These are phyloP conservation scores for Drosophila cardini DNA, from an alignment of 1,140 invertebrate genomes.

Conservation along the genomic window DNA sequence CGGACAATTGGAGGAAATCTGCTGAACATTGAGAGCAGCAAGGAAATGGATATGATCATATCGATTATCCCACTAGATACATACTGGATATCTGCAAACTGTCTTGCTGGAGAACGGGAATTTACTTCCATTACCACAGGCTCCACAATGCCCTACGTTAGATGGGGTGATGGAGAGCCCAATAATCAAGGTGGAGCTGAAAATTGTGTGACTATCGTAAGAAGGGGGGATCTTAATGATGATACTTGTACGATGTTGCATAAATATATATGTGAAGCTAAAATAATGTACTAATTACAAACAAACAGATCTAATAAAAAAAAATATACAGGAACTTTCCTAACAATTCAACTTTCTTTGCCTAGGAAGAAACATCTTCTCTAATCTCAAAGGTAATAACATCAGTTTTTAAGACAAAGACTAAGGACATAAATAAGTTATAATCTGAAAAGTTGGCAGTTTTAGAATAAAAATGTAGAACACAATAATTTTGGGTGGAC, in stretches of 20 bases:
- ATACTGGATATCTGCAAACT: conserved; percentile 34
- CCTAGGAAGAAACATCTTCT: too few species aligned
- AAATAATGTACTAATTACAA: conserved; percentile 5
- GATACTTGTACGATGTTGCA: not conserved
- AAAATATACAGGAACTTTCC: too few species aligned
- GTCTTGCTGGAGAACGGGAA: not conserved
- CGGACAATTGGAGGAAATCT: conserved; percentile 15
- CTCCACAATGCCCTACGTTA: conserved; percentile 6
- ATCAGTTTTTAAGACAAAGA: too few species aligned
- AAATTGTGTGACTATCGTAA: not conserved
- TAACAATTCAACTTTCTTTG: too few species aligned
- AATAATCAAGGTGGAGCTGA: not conserved
- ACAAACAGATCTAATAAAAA: too few species aligned
- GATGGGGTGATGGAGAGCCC: conserved; percentile 12
- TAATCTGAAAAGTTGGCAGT: too few species aligned
- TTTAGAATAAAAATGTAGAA: too few species aligned
- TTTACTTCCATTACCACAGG: conserved; percentile 29
- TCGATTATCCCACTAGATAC: not conserved
- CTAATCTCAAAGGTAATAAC: too few species aligned
- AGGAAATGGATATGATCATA: conserved; percentile 16
- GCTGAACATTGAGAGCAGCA: conserved; percentile 19
- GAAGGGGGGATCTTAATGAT: not conserved
- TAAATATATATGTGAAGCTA: conserved; percentile 14
- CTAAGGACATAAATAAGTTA: too few species aligned
- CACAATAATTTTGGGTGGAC: too few species aligned